Evolutionary conservation across 2,113 vertebrate species (phyloP).

Genomic region (Dryoscopus gambensis): DNA sequence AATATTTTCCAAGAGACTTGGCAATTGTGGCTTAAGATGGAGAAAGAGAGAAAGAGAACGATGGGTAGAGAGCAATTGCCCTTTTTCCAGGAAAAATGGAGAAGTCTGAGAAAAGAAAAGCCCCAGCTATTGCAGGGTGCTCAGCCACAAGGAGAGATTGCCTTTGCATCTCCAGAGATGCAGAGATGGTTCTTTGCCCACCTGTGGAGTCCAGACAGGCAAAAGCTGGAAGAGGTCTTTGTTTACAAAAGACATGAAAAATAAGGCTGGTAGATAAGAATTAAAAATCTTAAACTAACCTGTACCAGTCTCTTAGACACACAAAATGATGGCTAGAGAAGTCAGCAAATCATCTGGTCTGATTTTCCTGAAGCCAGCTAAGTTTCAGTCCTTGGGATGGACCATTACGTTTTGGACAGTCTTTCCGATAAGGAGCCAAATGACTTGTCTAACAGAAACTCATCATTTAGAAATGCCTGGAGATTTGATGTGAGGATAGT

Average conservation of each 20-base stretch:
- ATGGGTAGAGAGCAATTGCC: neutral
- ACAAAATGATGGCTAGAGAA: neutral
- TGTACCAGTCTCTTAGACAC: neutral
- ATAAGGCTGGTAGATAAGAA: neutral
- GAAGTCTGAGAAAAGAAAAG: neutral
- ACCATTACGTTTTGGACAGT: neutral
- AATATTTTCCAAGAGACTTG: constrained; percentile 63
- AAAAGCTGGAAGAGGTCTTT: neutral
- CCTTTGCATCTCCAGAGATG: neutral
- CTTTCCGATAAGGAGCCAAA: neutral
- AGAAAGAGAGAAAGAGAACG: neutral
- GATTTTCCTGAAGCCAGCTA: neutral
- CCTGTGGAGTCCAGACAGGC: neutral
- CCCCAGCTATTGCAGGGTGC: neutral
- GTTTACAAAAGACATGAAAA: neutral
- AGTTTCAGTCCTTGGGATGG: neutral
- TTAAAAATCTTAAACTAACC: neutral
- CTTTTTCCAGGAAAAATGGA: neutral
- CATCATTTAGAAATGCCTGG: neutral
- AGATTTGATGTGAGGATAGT: neutral
- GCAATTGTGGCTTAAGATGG: constrained; percentile 37
- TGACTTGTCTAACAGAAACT: neutral
- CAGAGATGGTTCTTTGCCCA: neutral
- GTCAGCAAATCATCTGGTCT: neutral
- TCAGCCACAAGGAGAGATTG: neutral